Conservation (phyloP, 92 coral and sea anemone genomes). For the Epizoanthus illoricatus region DNA sequence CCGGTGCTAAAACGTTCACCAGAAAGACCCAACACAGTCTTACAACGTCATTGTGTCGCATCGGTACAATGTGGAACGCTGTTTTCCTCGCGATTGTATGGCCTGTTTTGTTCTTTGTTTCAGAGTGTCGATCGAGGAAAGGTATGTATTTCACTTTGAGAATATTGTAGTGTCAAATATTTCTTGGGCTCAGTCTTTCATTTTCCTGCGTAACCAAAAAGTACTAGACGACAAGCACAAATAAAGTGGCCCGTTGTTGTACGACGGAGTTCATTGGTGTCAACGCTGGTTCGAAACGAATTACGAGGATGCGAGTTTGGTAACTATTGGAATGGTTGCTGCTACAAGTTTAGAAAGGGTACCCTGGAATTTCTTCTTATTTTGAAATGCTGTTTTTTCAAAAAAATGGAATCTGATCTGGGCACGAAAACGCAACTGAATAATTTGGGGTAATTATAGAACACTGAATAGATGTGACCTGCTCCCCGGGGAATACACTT, state of each 20-base stretch:
- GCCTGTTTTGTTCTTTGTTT: constrained; percentile 4
- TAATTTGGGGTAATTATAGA: no score
- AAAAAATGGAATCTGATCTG: no score
- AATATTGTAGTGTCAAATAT: no score
- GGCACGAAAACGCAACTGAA: no score
- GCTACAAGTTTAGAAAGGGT: no score
- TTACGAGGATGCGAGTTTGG: background rate
- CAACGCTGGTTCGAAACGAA: background rate
- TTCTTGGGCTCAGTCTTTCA: background rate
- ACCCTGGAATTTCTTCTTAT: no score
- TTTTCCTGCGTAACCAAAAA: background rate
- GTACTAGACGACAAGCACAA: background rate
- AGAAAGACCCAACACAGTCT: no score
- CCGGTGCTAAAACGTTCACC: background rate
- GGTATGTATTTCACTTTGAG: background rate
- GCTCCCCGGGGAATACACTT: no score
- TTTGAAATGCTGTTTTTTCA: no score
- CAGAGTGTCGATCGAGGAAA: constrained; percentile 20
- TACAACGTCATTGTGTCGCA: no score
- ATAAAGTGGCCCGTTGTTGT: background rate
- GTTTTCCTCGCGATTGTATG: background rate
- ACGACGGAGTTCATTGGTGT: background rate
- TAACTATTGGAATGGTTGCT: no score
- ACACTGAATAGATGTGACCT: no score
- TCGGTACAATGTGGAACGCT: background rate